phyloP scores from a whole-genome alignment of 1,140 invertebrate species.

The Mya arenaria region DNA sequence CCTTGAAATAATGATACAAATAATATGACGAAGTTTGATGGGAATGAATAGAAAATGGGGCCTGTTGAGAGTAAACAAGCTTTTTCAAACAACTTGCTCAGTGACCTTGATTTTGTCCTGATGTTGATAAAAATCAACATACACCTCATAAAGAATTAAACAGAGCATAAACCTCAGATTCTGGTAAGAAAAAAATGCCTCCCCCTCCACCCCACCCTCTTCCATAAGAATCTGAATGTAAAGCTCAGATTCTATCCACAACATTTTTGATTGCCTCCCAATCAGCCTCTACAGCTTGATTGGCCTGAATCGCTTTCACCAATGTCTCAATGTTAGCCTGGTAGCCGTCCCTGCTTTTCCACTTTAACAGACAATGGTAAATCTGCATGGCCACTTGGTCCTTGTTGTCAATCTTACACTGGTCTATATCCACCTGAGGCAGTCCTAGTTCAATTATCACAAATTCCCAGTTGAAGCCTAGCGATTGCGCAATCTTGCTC shows the following conservation, averaged over 20 bases:
- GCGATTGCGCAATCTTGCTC: conserved; percentile 38
- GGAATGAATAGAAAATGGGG: neutral
- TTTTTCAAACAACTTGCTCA: neutral
- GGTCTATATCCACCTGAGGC: conserved; percentile 29
- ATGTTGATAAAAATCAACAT: no score
- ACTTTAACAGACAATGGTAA: conserved; percentile 38
- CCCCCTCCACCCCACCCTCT: neutral
- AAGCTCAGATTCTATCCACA: conserved; percentile 22
- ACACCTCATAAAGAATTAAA: neutral
- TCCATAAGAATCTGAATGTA: no score
- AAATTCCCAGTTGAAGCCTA: conserved; percentile 53
- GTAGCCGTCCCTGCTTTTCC: conserved; percentile 4
- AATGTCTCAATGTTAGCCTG: conserved; percentile 34
- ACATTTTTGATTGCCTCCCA: conserved; percentile 53
- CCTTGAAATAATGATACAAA: neutral
- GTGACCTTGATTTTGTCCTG: neutral
- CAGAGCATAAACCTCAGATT: neutral
- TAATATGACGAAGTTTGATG: neutral
- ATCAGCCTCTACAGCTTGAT: conserved; percentile 22
- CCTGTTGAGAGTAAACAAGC: neutral
- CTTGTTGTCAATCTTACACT: conserved; percentile 45
- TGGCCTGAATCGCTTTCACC: conserved; percentile 23
- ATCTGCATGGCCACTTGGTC: conserved; percentile 46
- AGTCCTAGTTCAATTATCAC: conserved; percentile 40
- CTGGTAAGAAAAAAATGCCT: neutral